Conservation (phyloP, 2,888 invertebrate genomes). For the Kuschelorhynchus macadamiae region DNA sequence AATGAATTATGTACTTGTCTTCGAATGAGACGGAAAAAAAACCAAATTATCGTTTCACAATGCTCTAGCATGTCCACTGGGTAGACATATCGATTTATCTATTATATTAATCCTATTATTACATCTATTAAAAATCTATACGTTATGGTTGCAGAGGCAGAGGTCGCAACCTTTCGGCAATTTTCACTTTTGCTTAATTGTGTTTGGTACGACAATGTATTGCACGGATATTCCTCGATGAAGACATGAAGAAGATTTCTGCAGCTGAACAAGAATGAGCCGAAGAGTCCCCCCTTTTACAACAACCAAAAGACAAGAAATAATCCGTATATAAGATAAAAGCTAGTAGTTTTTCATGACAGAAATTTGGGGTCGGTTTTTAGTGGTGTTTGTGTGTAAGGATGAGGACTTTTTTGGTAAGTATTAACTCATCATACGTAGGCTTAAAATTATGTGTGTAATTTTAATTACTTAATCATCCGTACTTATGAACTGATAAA, state of each 20-base stretch:
- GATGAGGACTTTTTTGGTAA: constrained; percentile 38
- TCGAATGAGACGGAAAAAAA: too few species aligned
- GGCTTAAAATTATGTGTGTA: too few species aligned
- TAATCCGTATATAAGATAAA: constrained; percentile 33
- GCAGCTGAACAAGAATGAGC: constrained; percentile 11
- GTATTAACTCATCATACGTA: constrained; percentile 11
- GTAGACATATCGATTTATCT: too few species aligned
- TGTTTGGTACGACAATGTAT: constrained; percentile 24
- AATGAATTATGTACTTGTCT: too few species aligned
- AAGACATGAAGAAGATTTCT: constrained; percentile 2
- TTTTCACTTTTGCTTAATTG: constrained; percentile 48
- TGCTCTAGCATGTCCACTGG: too few species aligned
- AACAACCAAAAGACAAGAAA: neutral
- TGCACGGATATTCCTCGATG: too few species aligned
- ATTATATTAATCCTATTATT: constrained; percentile 10
- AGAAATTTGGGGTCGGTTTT: constrained; percentile 22
- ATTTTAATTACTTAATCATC: too few species aligned
- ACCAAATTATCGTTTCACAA: too few species aligned
- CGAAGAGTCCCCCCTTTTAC: constrained; percentile 16
- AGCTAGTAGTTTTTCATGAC: constrained; percentile 5
- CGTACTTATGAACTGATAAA: too few species aligned
- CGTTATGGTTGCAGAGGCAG: constrained; percentile 10
- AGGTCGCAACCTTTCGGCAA: constrained; percentile 47
- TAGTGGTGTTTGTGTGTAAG: constrained; percentile 19
- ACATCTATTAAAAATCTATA: constrained; percentile 10